These are phyloP conservation scores for Sarcophaga peregrina DNA, from an alignment of 1,140 invertebrate genomes.

Conservation along the genomic window DNA sequence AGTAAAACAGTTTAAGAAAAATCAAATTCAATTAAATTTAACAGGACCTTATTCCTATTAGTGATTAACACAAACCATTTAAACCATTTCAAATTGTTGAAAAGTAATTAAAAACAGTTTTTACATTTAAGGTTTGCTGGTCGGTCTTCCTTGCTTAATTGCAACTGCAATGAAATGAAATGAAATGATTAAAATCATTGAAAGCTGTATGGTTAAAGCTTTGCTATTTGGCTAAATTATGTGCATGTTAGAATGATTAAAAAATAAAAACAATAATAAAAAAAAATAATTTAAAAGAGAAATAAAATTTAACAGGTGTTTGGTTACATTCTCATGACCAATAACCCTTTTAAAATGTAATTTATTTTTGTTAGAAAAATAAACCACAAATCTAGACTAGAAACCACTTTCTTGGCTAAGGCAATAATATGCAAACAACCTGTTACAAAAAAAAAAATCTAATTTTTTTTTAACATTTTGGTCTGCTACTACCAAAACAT, in stretches of 20 bases:
- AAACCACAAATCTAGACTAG: background rate
- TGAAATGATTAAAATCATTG: too few relatives aligned
- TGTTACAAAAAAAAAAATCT: background rate
- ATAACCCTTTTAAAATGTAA: background rate
- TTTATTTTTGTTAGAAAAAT: too few relatives aligned
- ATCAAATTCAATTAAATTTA: background rate
- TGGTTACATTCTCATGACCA: constrained; percentile 3
- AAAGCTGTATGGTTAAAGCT: too few relatives aligned
- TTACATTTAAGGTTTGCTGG: background rate
- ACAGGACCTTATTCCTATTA: too few relatives aligned
- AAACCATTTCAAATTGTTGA: too few relatives aligned
- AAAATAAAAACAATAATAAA: background rate
- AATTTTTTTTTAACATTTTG: too few relatives aligned
- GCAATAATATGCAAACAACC: background rate
- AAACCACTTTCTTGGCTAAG: background rate
- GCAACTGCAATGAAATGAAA: background rate
- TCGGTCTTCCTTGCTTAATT: background rate
- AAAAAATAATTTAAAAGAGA: too few relatives aligned
- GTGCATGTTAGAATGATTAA: background rate
- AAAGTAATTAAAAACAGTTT: background rate
- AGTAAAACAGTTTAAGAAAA: background rate
- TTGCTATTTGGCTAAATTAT: too few relatives aligned
- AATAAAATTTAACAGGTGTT: too few relatives aligned
- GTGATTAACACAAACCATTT: too few relatives aligned
- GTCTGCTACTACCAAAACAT: background rate